Percentiles rank a stretch among this genome's conserved stretches.
Conservation (phyloP, 2,888 invertebrate genomes). For the Coenonympha arcania region DNA sequence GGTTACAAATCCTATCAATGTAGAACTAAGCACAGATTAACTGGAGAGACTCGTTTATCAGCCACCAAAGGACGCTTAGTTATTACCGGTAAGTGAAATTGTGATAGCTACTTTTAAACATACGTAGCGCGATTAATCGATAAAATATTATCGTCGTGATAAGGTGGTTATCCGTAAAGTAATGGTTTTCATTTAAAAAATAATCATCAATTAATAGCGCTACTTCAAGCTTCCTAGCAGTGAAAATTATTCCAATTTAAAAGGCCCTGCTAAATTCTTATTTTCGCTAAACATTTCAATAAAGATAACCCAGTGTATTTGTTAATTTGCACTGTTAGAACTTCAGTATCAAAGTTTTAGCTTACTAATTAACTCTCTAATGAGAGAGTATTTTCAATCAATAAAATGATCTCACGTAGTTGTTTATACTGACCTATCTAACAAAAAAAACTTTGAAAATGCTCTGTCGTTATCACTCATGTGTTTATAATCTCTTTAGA, state of each 20-base stretch:
- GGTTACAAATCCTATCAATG: constrained; percentile 95
- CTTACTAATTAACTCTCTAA: neutral
- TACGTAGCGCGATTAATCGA: constrained; percentile 29
- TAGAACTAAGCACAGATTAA: constrained; percentile 92
- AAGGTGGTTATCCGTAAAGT: neutral
- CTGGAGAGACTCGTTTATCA: constrained; percentile 92
- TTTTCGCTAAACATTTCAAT: neutral
- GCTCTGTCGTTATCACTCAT: neutral
- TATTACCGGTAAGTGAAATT: constrained; percentile 87
- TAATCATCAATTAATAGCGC: constrained; percentile 24
- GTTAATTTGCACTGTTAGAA: constrained; percentile 16
- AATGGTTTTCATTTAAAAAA: neutral
- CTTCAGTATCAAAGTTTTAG: neutral
- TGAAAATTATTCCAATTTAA: constrained; percentile 12
- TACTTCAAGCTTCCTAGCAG: constrained; percentile 12
- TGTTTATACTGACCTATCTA: neutral
- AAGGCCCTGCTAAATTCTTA: neutral
- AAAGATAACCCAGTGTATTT: neutral
- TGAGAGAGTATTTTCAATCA: constrained; percentile 13
- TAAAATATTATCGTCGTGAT: neutral
- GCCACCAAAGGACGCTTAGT: constrained; percentile 95
- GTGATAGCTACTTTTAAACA: neutral
- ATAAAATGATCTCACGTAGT: neutral
- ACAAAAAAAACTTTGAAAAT: neutral
- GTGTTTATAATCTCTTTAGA: constrained; percentile 2